Evolutionary conservation across 2,888 invertebrate genomes (phyloP), one percentile per base, ranked within the genome.

Genomic region (Shargacucullia verbasci): DNA sequence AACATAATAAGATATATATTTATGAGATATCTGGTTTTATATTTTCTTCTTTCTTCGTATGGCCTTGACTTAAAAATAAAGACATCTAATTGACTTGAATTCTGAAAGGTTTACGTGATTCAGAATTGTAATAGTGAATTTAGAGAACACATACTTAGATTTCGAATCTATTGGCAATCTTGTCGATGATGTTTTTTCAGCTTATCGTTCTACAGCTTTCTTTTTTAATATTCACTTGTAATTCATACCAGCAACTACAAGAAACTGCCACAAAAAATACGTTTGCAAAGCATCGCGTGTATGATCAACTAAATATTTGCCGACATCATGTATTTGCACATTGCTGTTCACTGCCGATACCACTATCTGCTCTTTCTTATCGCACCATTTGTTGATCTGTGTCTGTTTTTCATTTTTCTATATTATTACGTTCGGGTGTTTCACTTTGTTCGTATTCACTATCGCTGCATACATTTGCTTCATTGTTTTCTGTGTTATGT

Each of bases 341-440:
- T 80, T 80, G 78, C 78, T 65, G 31, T 63, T 61, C 35, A 59
- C 63, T 59, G 58, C 62, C 59, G 83, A 85, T 84, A 84, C 73
- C 76, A 67, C 69, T 82, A 84, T 84, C 85, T 79, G 49, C 54
- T 54, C 40, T 73, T 83, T 54, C 40, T 73, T 83, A 82, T 86
- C 83, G 44, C 47, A 38, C 65, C 68, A 60, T 69, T 72, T 67
- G 76, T 52, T 78, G 79, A 78, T 86, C 82, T 84, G 87, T 69
- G 81, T 73, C 76, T 81, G 76, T 79, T 79, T 80, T 77, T 67
- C 73, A 71, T 77, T 77, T 68, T 59, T 59, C 55, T 65, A 60
- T 75, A 62, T 59, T 59, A 50, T 64, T 56, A 61, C 67, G 66
- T 68, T 63, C 48, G 46, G 57, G 58, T 60, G 72, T 76, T 37